phyloP scores from a whole-genome alignment of 1,140 invertebrate species.

The Ceratina japonica region DNA sequence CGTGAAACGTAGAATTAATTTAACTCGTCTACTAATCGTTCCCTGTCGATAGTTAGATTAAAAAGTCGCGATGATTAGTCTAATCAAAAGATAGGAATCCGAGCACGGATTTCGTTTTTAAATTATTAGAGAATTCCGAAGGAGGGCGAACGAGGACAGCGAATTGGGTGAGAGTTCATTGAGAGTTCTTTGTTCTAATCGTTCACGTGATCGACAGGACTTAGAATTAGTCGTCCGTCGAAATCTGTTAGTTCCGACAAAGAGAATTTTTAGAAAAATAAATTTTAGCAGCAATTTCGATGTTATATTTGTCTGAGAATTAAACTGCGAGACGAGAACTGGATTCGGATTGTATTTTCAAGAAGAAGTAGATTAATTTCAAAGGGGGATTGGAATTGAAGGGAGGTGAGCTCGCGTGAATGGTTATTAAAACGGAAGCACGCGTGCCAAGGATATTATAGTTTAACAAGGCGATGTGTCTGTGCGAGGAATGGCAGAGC shows the following conservation, averaged over 20 bases:
- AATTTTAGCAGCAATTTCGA: too few species aligned
- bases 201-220: background rate
- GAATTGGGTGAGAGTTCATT: constrained; percentile 21
- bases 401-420: background rate
- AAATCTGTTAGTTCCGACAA: background rate
- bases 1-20: background rate
- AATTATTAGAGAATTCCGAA: background rate
- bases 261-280: background rate
- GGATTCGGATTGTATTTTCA: too few species aligned
- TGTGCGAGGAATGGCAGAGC: constrained; percentile 18
- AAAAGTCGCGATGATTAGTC: background rate
- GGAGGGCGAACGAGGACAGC: background rate
- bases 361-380: too few species aligned
- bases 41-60: background rate
- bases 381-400: too few species aligned
- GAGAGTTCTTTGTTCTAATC: constrained; percentile 15
- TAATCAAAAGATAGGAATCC: background rate
- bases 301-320: too few species aligned
- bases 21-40: background rate
- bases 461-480: background rate
- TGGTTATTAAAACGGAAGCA: constrained; percentile 16
- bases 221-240: background rate
- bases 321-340: too few species aligned
- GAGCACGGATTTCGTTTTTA: background rate
- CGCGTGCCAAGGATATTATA: background rate